Conservation (phyloP, 2,888 invertebrate species). For the Salpingus planirostris region DNA sequence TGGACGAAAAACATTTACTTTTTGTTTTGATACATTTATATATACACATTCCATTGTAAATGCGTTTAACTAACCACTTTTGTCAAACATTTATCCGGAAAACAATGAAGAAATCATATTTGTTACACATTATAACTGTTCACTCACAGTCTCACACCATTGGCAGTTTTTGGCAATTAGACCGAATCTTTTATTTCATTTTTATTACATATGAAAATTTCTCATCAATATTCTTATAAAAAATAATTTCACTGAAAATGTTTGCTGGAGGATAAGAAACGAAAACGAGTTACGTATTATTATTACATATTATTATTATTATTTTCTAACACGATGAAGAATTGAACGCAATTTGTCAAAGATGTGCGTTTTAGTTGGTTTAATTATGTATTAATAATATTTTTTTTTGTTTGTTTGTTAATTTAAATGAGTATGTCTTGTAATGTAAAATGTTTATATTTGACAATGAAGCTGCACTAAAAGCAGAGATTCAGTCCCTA, state of each 20-base stretch:
- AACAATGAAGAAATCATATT: constrained; percentile 14
- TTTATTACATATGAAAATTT: no score
- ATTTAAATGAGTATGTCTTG: constrained; percentile 26
- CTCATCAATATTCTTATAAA: constrained; percentile 19
- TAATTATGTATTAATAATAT: no score
- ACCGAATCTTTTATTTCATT: constrained; percentile 34
- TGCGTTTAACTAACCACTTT: constrained; percentile 20
- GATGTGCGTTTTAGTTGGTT: constrained; percentile 31
- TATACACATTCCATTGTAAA: constrained; percentile 27
- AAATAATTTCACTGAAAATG: constrained; percentile 19
- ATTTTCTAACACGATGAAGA: constrained; percentile 10
- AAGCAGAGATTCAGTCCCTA: constrained; percentile 39
- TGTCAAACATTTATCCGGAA: constrained; percentile 14
- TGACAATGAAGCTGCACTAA: constrained; percentile 35
- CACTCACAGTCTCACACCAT: constrained; percentile 35
- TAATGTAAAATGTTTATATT: constrained; percentile 26
- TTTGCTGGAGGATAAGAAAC: constrained; percentile 15
- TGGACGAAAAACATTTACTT: constrained; percentile 42
- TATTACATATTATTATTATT: no score
- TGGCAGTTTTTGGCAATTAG: constrained; percentile 41
- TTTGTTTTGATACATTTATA: constrained; percentile 28
- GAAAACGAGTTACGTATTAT: constrained; percentile 18
- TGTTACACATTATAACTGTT: constrained; percentile 24
- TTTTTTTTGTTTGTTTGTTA: constrained; percentile 27
- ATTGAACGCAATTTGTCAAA: constrained; percentile 13